Percentiles rank a stretch among this genome's conserved stretches.
Evolutionary conservation across 2,113 vertebrate genomes (phyloP).

Genomic region (cattle (Bos taurus)): ARS-UCD2.0 NC_037338.1:55614001-55614500

Average conservation of each 20-base stretch:
- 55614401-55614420: neutral
- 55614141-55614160: neutral
- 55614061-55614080: neutral
- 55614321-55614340: neutral
- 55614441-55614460: neutral
- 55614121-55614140: neutral
- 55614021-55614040: accelerated
- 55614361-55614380: neutral
- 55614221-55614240: neutral
- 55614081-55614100: neutral
- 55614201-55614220: neutral
- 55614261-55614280: neutral
- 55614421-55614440: neutral
- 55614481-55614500: neutral
- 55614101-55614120: neutral
- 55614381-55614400: neutral
- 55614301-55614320: neutral
- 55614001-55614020: accelerated
- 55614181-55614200: neutral
- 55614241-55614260: neutral
- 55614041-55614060: neutral
- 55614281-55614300: neutral
- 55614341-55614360: neutral
- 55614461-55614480: neutral
- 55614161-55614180: neutral